phyloP scores from a whole-genome alignment of 2,888 invertebrate species.

The Thymelicus lineola region DNA sequence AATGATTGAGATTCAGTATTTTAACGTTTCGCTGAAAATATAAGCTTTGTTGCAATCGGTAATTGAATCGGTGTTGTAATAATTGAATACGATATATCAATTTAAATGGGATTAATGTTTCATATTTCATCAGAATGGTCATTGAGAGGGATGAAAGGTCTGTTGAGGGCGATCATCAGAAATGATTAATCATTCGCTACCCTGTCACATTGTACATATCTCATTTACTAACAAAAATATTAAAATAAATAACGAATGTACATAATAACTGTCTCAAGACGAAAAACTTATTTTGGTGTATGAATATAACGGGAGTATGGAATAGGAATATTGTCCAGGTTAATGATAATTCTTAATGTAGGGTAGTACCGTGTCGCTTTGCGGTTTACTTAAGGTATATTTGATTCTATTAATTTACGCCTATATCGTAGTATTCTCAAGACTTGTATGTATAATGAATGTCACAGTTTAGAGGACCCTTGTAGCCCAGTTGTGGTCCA shows the following conservation, averaged over 20 bases:
- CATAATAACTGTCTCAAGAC: constrained; percentile 35
- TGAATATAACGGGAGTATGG: constrained; percentile 22
- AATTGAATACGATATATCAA: constrained; percentile 1
- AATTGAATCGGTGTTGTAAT: constrained; percentile 9
- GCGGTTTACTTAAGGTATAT: background rate
- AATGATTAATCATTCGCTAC: constrained; percentile 20
- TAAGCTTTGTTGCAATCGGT: constrained; percentile 19
- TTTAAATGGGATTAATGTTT: constrained; percentile 11
- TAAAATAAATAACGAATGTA: constrained; percentile 31
- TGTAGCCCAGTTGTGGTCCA: too few species aligned
- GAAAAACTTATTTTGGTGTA: constrained; percentile 36
- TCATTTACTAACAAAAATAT: constrained; percentile 33
- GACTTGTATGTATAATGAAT: too few species aligned
- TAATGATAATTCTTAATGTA: constrained; percentile 22
- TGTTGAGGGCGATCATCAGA: constrained; percentile 9
- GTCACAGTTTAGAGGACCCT: too few species aligned
- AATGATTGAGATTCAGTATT: constrained; percentile 14
- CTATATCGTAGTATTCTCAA: background rate
- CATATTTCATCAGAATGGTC: constrained; percentile 15
- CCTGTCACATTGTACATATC: constrained; percentile 33
- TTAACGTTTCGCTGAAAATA: constrained; percentile 22
- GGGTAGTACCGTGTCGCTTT: constrained; percentile 16
- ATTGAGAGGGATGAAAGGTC: constrained; percentile 14
- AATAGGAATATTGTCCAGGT: constrained; percentile 34
- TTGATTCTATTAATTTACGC: constrained; percentile 4